A percentile compares a stretch with the other conserved stretches of the same genome.
phyloP scores from a whole-genome alignment of 2,888 invertebrate genomes.

The Lumbricus terrestris region DNA sequence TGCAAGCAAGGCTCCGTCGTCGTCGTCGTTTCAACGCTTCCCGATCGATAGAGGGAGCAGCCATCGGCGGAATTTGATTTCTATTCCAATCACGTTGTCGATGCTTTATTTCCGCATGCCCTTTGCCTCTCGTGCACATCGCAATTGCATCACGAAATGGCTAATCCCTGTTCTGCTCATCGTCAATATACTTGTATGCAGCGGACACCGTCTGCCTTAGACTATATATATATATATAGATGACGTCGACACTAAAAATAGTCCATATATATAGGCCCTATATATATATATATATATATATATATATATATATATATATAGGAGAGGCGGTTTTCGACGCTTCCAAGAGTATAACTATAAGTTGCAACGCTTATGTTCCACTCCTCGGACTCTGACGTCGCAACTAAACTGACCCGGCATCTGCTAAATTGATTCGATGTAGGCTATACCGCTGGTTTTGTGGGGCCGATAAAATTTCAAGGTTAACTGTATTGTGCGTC shows the following conservation, averaged over 20 bases:
- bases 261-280: no score
- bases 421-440: background rate
- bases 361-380: background rate
- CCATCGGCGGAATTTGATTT: background rate
- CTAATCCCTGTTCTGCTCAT: background rate
- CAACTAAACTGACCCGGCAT: background rate
- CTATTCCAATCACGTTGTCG: slow-evolving; percentile 3
- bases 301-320: no score
- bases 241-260: background rate
- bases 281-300: no score
- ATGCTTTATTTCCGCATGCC: background rate
- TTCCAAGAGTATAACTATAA: background rate
- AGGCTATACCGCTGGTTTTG: background rate
- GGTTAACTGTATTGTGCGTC: background rate
- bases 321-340: background rate
- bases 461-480: background rate
- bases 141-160: background rate
- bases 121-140: background rate
- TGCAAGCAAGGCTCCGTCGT: background rate
- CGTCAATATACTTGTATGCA: background rate
- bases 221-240: no score
- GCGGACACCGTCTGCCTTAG: background rate
- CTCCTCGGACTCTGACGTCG: background rate
- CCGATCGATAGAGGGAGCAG: background rate
- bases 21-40: no score